Conservation (phyloP, 2,113 vertebrate genomes). For the Cyprinodon brontotheroides region DNA sequence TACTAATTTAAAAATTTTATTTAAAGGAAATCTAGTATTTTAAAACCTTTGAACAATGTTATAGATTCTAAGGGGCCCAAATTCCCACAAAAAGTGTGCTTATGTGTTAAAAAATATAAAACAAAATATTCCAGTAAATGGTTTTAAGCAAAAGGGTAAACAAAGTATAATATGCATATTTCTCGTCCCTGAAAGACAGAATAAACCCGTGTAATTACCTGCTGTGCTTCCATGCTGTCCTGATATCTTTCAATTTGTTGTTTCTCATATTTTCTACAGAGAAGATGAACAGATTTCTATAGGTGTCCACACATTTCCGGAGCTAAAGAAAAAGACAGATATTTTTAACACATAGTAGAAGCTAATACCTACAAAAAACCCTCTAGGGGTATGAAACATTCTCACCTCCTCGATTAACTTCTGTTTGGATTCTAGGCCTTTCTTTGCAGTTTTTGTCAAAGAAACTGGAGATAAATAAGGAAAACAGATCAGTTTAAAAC, state of each 20-base stretch:
- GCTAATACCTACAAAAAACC: too few species aligned
- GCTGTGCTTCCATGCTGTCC: conserved; percentile 97
- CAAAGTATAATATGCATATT: too few species aligned
- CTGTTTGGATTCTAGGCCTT: conserved; percentile 88
- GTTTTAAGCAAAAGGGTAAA: too few species aligned
- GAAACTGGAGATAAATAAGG: conserved; percentile 76
- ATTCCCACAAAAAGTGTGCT: too few species aligned
- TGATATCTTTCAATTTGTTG: conserved; percentile 92
- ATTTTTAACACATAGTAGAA: not conserved
- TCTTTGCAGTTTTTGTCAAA: conserved; percentile 90
- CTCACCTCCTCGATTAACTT: conserved; percentile 90
- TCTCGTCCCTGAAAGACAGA: not conserved
- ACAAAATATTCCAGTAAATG: too few species aligned
- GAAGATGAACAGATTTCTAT: conserved; percentile 91
- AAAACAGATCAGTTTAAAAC: not conserved
- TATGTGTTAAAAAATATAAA: too few species aligned
- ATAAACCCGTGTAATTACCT: conserved; percentile 77
- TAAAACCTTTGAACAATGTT: too few species aligned
- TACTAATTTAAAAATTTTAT: too few species aligned
- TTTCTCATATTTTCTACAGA: conserved; percentile 97
- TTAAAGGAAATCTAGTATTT: too few species aligned
- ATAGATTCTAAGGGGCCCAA: too few species aligned
- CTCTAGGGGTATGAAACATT: not conserved
- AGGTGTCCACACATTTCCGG: conserved; percentile 93
- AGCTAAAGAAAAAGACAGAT: conserved; percentile 74